These are phyloP conservation scores for Cichladusa arquata DNA, from an alignment of 2,113 vertebrate species.

Conservation along the genomic window DNA sequence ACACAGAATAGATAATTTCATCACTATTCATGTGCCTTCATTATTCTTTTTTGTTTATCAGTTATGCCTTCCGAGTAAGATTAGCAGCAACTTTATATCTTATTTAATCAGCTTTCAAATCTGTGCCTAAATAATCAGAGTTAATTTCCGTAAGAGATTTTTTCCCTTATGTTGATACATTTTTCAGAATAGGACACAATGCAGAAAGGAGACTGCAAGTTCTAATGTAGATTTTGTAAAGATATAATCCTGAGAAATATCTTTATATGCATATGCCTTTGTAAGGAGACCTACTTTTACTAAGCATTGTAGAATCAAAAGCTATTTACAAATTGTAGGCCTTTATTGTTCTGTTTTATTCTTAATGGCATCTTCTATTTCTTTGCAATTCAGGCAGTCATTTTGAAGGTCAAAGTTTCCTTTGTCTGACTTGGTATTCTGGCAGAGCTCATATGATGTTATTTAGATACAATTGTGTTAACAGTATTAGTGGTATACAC, in stretches of 20 bases:
- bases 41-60: not conserved
- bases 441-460: not conserved
- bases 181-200: not conserved
- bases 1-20: not conserved
- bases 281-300: not conserved
- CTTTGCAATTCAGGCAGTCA: not conserved
- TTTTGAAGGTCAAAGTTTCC: not conserved
- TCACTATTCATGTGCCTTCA: not conserved
- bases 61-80: not conserved
- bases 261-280: not conserved
- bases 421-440: not conserved
- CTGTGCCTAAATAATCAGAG: not conserved
- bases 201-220: not conserved
- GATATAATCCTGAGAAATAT: not conserved
- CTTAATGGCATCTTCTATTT: not conserved
- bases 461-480: not conserved
- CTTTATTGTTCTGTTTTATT: not conserved
- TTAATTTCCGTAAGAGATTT: not conserved
- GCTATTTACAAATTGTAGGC: not conserved
- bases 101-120: not conserved
- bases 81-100: not conserved
- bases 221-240: not conserved
- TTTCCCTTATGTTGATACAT: not conserved
- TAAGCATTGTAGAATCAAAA: not conserved
- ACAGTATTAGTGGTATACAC: not conserved